Base-by-base conservation (phyloP, 1,140 invertebrate genomes). In the Agraylea sexmaculata region DNA sequence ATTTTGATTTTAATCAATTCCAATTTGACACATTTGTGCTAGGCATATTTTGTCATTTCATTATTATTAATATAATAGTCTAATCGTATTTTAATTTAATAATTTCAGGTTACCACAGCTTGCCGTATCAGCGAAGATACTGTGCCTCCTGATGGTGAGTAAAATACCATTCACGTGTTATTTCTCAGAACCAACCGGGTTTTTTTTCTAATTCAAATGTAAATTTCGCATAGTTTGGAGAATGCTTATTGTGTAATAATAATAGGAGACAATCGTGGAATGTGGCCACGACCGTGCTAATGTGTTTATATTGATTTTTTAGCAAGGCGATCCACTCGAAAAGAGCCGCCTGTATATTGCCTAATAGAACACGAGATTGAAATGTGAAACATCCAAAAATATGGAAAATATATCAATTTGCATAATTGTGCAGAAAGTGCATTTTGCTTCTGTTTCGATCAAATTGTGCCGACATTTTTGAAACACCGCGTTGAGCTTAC, bases 61-160 rank as follows among this genome's bases (percentile, higher is more conserved):
- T 25, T 25, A 25, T 25, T 25, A 25, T 25, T 25, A 8, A 7
- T 25, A 8, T 25, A 12, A 8, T 25, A 8, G 7, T 25, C 12
- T 25, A 25, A 25, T 25, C 12, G n/a, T 8, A 25, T 25, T 25
- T 8, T 8, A 25, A 25, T 50, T 56, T 51, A 61, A 53, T 47
- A 6, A 30, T 78, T 77, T 25, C 71, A 81, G 79, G 79, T 81
- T 81, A 81, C 77, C 78, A 81, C 78, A 81, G 75, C 78, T 81
- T 79, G 78, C 77, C 75, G 77, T 81, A 75, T 79, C 78, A 77
- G 78, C 77, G 70, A 80, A 80, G 75, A 79, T 81, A 79, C 77
- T 81, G 75, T 81, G 77, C 76, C 77, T 80, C 77, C 77, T 79
- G 74, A 82, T 78, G 78, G 78, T 80, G 60, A 78, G 76, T 72